A percentile compares a stretch with the other conserved stretches of the same genome.
Evolutionary conservation across 2,888 invertebrate species (phyloP).

Genomic region (Rotaria socialis): DNA sequence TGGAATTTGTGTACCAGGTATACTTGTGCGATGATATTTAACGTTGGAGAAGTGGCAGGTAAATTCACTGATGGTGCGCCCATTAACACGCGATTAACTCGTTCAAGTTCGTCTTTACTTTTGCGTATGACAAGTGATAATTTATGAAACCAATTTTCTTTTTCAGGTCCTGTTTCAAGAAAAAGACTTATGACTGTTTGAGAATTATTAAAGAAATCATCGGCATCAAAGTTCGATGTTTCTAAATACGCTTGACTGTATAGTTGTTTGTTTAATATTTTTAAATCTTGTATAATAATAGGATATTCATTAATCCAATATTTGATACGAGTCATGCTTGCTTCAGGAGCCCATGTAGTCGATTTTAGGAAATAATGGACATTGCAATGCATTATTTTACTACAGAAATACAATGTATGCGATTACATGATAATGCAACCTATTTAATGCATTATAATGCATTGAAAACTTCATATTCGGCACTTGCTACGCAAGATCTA

Average conservation of each 20-base stretch:
- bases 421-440: no score
- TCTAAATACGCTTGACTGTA: background rate
- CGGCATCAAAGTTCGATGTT: constrained; percentile 7
- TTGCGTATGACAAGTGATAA: background rate
- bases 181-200: background rate
- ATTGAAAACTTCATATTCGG: no score
- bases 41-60: background rate
- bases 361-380: no score
- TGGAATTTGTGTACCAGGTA: background rate
- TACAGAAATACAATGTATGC: no score
- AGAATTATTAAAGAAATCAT: constrained; percentile 19
- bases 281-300: background rate
- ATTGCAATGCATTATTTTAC: no score
- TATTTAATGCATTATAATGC: no score
- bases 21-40: background rate
- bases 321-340: constrained; percentile 14
- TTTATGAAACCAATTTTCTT: constrained; percentile 33
- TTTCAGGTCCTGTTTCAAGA: constrained; percentile 15
- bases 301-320: constrained; percentile 30
- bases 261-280: background rate
- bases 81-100: background rate
- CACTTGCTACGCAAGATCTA: no score
- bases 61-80: background rate
- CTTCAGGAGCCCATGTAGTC: constrained; percentile 22
- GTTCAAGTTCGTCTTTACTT: constrained; percentile 14